Evolutionary conservation across 2,113 vertebrate species (phyloP), one percentile per base, ranked within the genome.

Genomic region (Haemorhous mexicanus): DNA sequence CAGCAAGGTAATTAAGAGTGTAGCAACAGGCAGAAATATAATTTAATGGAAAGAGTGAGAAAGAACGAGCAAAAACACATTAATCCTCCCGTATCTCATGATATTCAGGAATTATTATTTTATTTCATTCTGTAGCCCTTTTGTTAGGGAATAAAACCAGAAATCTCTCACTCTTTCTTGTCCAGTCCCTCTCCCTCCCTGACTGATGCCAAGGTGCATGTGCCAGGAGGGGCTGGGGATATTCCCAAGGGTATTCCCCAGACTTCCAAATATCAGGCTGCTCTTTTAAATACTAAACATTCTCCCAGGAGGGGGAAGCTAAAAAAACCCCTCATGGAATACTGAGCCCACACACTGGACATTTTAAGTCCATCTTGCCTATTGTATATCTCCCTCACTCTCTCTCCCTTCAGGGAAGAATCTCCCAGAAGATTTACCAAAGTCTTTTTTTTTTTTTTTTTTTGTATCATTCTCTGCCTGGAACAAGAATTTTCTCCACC

Each of bases 401-500:
- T 0, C 9, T 55, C 53, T 59, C 13, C 16, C 62, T 68, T 64
- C 30, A 79, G 27, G 93, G 39, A 73, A 90, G 4, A 91, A 73
- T 35, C 27, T 87, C 43, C 49, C 59, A 84, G 39, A 90, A 83
- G 47, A 41, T 90, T 77, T 62, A 56, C 43, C 87, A 35, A 77
- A 75, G 53, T n/a, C n/a, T n/a, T n/a, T n/a, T n/a, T n/a, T n/a
- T n/a, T n/a, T n/a, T n/a, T n/a, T n/a, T n/a, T 9, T 67, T 66
- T 70, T 90, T 72, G 2, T 49, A 78, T 39, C 13, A 26, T 56
- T 62, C 67, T 74, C 67, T 94, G 67, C 30, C 28, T 94, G 77
- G 50, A 95, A 85, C 47, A 72, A 90, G 82, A 68, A 84, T 92
- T 62, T 92, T 95, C 86, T 79, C 90, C 46, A 52, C 66, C 90